Evolutionary conservation across 2,797 vertebrate species (phyloP).

Genomic region (Semotilus atromaculatus): DNA sequence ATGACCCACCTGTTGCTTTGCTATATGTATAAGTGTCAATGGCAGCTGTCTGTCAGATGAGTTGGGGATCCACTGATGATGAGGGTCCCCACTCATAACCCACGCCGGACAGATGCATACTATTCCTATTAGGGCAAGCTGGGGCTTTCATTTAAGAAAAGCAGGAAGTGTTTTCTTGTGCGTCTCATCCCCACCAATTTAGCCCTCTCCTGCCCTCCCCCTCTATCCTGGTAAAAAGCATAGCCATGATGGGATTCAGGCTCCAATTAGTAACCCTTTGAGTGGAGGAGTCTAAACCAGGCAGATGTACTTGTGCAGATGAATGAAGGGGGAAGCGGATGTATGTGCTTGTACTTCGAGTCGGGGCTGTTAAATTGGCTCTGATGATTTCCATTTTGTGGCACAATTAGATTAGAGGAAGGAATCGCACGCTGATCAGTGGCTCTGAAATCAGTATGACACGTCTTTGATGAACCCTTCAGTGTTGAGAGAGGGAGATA

Average conservation of each 20-base stretch:
- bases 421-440: slow-evolving; percentile 58
- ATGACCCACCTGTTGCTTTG: slow-evolving; percentile 14
- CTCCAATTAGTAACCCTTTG: slow-evolving; percentile 64
- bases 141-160: slow-evolving; percentile 50
- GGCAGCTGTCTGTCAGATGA: background rate
- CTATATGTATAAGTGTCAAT: background rate
- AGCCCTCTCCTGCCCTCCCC: slow-evolving; percentile 52
- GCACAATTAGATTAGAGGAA: slow-evolving; percentile 65
- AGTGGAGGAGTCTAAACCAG: slow-evolving; percentile 63
- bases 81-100: slow-evolving; percentile 22
- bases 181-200: slow-evolving; percentile 55
- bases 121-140: slow-evolving; percentile 45
- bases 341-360: slow-evolving; percentile 59
- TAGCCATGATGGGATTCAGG: slow-evolving; percentile 54
- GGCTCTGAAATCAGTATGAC: slow-evolving; percentile 61
- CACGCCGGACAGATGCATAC: slow-evolving; percentile 45
- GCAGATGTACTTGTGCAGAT: slow-evolving; percentile 62
- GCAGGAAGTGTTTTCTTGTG: slow-evolving; percentile 55
- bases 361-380: slow-evolving; percentile 59
- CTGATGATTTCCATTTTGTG: slow-evolving; percentile 64
- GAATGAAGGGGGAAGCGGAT: slow-evolving; percentile 62
- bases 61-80: background rate
- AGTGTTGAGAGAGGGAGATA: slow-evolving; percentile 50
- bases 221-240: slow-evolving; percentile 53
- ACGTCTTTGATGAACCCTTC: slow-evolving; percentile 60